Base-by-base conservation (phyloP, 2,888 invertebrate genomes). In the Nomada ferruginata region DNA sequence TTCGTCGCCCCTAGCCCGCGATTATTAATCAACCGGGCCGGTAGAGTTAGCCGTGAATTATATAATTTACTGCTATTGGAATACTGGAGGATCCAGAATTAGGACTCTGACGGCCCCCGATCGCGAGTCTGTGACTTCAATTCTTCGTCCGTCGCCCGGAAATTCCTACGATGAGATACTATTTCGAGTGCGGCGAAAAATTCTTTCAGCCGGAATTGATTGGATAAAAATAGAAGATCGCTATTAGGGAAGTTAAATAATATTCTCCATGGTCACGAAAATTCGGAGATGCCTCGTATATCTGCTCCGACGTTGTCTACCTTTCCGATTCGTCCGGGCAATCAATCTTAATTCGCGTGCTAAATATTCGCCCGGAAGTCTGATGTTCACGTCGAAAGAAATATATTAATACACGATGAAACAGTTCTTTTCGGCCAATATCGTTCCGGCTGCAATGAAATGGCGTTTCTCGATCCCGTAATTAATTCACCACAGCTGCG, bases 291-390 rank as follows among this genome's bases (percentile, higher is more conserved):
- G 71, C 79, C 61, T 55, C 79, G 79, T 79, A 7, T 61, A 71
- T 71, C 77, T 71, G 42, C n/a, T 29, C 65, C 66, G 66, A 66
- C 71, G 77, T 55, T 72, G 57, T 65, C 77, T 70, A 73, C 79
- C 73, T 81, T 53, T 57, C 64, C 13, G 55, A n/a, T n/a, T 52
- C 53, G 61, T 26, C 52, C 55, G n/a, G 23, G 26, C 81, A 69
- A 82, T 82, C 81, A 72, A 82, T 82, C 79, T 79, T 79, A 79
- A 79, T 82, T 79, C 79, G 53, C 55, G 36, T 29, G 69, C 64
- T 63, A 70, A 82, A 79, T 79, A 79, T 64, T 79, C 60, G 42
- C 18, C 23, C 53, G 74, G 52, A 50, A 63, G 69, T 63, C 75
- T 18, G 80, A 79, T 63, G 64, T 53, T 50, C 61, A 18, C 9